A percentile compares a stretch with the other conserved stretches of the same genome.
Evolutionary conservation across 2,888 invertebrate genomes (phyloP).

Genomic region (Xestobium rufovillosum): DNA sequence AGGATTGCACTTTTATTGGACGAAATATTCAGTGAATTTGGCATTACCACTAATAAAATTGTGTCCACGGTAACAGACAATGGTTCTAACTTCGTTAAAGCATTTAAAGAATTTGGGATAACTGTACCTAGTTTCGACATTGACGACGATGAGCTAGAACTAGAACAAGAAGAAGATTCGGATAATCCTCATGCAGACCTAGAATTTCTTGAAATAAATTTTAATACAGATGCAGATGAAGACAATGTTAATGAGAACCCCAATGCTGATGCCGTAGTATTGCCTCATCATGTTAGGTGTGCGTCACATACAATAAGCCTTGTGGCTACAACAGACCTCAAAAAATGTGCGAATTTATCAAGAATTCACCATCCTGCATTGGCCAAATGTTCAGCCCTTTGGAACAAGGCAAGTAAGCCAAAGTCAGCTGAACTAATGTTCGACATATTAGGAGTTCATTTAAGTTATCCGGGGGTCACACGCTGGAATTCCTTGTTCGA

Average conservation of each 20-base stretch:
- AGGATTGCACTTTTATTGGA: constrained; percentile 22
- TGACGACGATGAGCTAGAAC: too few species aligned
- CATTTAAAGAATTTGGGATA: constrained; percentile 19
- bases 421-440: constrained; percentile 14
- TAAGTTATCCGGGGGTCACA: constrained; percentile 12
- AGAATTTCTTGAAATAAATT: neutral
- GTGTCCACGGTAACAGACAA: constrained; percentile 19
- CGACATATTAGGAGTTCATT: constrained; percentile 6
- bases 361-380: too few species aligned
- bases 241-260: neutral
- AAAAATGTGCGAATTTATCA: too few species aligned
- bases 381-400: too few species aligned
- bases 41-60: constrained; percentile 14
- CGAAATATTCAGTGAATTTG: constrained; percentile 16
- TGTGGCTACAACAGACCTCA: constrained; percentile 13
- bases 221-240: too few species aligned
- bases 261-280: constrained; percentile 4
- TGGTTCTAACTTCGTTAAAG: constrained; percentile 22
- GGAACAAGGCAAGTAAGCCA: too few species aligned
- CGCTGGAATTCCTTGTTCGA: constrained; percentile 12
- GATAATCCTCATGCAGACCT: neutral
- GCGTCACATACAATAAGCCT: constrained; percentile 18
- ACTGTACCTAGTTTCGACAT: too few species aligned
- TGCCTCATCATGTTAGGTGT: constrained; percentile 17
- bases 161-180: neutral